Percentiles rank a stretch among this genome's conserved stretches.
phyloP scores from a whole-genome alignment of 2,888 invertebrate genomes.

The Lepidochrysops patricia region DNA sequence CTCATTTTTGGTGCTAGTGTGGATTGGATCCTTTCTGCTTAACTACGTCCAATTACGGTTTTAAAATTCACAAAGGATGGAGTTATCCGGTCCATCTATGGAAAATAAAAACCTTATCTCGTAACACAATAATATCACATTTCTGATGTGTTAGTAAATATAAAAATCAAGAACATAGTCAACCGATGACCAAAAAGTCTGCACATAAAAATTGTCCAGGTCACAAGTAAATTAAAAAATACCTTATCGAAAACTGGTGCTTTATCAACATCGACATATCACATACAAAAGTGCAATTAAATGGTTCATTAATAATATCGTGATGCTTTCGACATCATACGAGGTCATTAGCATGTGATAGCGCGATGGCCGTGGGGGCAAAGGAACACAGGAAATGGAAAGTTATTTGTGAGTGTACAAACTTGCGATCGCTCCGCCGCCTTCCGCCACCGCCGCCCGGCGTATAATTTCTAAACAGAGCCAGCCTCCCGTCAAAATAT shows the following conservation, averaged over 20 bases:
- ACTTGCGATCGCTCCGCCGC: constrained; percentile 20
- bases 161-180: no score
- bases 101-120: neutral
- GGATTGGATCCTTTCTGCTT: no score
- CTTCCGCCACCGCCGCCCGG: constrained; percentile 23
- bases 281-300: neutral
- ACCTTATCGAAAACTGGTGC: neutral
- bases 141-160: neutral
- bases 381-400: constrained; percentile 14
- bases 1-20: no score
- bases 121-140: neutral
- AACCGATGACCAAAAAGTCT: no score
- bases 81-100: neutral
- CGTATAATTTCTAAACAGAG: constrained; percentile 55
- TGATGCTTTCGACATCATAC: neutral
- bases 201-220: no score
- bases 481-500: constrained; percentile 65
- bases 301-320: neutral
- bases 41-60: no score
- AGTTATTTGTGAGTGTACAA: constrained; percentile 21
- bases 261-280: no score
- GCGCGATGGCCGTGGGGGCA: neutral
- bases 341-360: neutral
- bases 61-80: constrained; percentile 1
- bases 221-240: no score